Evolutionary conservation across 2,113 vertebrate species (phyloP), one percentile per base, ranked within the genome.

Genomic region (Sceloporus undulatus): DNA sequence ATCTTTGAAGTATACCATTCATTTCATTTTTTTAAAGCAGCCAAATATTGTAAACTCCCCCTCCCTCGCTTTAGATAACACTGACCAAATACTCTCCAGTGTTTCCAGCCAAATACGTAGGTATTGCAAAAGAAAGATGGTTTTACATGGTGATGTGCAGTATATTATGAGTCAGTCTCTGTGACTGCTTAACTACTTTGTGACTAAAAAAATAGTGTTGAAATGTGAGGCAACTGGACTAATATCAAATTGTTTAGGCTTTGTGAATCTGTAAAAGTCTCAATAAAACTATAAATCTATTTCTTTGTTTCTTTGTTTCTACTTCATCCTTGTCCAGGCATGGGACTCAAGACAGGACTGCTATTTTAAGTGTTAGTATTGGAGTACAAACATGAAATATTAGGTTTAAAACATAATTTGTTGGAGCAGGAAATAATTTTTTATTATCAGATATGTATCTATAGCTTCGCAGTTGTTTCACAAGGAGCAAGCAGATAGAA

Each of bases 11-110:
- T 8, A 79, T 78, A 77, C 4, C 1, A 40, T 87, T 85, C 27
- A 29, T 80, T 91, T 79, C 29, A 76, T 76, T 52, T 85, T 42
- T 18, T 11, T n/a, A 86, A 90, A 52, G 59, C 85, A 85, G 25
- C 10, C 18, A 66, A 71, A 29, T 18, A n/a, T 9, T 82, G 14
- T n/a, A 42, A 23, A 19, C 34, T 52, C 42, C 78, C 48, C 66
- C 71, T 34, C 0, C 40, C 0, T 38, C 13, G 48, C 1, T 21
- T 86, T 68, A 21, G 27, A 68, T 3, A 73, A 91, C 62, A 21
- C 2, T 75, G 71, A 54, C 29, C 62, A 82, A 83, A n/a, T 29
- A 75, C 34, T 86, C 38, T 68, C 65, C 1, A 82, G 11, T 68
- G 13, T 68, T 62, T 27, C 65, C 65, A 82, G 29, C 27, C 38